Percentiles rank a stretch among this genome's conserved stretches.
These are phyloP conservation scores for Meteorus sp. DNA, from an alignment of 1,140 invertebrate genomes.

Conservation along the genomic window DNA sequence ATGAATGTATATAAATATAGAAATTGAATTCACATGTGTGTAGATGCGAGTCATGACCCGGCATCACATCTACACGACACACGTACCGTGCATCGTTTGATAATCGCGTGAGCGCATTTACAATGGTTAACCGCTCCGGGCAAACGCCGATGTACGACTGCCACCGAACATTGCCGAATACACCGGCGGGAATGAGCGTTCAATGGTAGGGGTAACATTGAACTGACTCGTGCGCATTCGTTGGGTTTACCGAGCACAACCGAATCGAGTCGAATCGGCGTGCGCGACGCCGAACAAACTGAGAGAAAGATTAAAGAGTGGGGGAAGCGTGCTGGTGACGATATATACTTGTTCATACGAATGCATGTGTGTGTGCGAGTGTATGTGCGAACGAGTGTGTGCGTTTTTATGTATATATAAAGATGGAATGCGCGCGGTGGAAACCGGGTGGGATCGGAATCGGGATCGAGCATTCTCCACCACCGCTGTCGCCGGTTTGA, in stretches of 20 bases:
- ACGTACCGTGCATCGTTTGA: background rate
- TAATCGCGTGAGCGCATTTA: constrained; percentile 7
- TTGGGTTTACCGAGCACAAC: background rate
- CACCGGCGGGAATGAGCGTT: constrained; percentile 21
- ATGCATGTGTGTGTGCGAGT: background rate
- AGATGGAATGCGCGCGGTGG: constrained; percentile 51
- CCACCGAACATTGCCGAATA: constrained; percentile 39
- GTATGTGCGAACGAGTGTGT: background rate
- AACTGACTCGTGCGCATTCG: constrained; percentile 8
- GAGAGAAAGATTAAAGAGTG: constrained; percentile 1
- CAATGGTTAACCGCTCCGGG: constrained; percentile 30
- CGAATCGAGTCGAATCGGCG: constrained; percentile 19
- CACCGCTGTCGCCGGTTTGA: constrained; percentile 43
- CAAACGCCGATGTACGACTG: constrained; percentile 46
- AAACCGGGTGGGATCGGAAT: constrained; percentile 48
- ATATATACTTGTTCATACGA: too few relatives aligned
- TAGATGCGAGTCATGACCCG: background rate
- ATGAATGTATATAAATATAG: background rate
- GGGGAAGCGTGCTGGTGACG: background rate
- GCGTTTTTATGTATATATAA: background rate
- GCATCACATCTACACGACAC: constrained; percentile 1
- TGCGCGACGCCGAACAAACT: too few relatives aligned
- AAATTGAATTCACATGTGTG: constrained; percentile 12
- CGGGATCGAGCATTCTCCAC: constrained; percentile 44
- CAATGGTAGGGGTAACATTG: constrained; percentile 11